Evolutionary conservation across 2,797 vertebrate genomes (phyloP).

Genomic region (Melanotaenia pygmaea): DNA sequence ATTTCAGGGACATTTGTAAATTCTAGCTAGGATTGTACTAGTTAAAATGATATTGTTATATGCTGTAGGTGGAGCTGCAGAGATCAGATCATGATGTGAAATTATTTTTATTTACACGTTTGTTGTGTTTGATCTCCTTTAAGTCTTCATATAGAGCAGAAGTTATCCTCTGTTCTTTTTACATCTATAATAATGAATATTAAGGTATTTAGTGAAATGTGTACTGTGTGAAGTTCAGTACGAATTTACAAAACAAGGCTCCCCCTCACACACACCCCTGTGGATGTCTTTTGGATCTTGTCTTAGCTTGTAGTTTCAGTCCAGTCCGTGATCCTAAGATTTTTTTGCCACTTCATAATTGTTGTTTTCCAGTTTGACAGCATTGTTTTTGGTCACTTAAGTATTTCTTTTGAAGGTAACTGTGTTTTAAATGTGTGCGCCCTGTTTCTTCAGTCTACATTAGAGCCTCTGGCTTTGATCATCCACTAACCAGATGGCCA

Average conservation of each 20-base stretch:
- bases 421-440: neutral
- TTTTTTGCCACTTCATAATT: neutral
- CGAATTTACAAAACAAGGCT: too few relatives aligned
- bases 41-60: too few relatives aligned
- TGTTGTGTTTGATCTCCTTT: neutral
- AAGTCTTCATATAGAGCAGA: neutral
- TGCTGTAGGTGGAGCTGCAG: neutral
- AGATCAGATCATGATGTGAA: too few relatives aligned
- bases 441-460: slow-evolving; percentile 17
- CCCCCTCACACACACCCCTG: too few relatives aligned
- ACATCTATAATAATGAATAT: neutral
- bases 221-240: neutral
- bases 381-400: slow-evolving; percentile 33
- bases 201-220: neutral
- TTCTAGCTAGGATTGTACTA: neutral
- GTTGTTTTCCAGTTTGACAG: slow-evolving; percentile 52
- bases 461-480: slow-evolving; percentile 8
- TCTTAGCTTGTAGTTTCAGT: neutral
- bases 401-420: slow-evolving; percentile 16
- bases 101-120: too few relatives aligned
- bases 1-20: neutral
- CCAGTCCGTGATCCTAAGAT: neutral
- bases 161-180: neutral
- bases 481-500: slow-evolving; percentile 27
- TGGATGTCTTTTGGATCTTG: neutral